phyloP scores from a whole-genome alignment of 1,140 invertebrate species.

The Formica selysi region DNA sequence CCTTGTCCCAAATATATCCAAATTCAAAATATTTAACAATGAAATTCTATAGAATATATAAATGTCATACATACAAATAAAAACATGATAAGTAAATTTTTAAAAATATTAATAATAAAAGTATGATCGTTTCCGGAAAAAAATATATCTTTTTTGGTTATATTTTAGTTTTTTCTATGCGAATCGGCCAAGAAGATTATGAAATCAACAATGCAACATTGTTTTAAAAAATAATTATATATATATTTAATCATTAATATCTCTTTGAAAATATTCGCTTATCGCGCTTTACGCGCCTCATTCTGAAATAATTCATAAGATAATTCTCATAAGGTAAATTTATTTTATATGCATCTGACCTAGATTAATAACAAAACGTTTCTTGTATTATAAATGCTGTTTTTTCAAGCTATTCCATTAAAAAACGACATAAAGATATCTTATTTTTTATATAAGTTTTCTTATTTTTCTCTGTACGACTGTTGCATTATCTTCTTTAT shows the following conservation, averaged over 20 bases:
- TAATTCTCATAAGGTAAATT: background rate
- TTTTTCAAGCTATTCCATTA: conserved; percentile 16
- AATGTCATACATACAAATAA: no score
- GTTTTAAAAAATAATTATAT: no score
- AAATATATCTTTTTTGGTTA: background rate
- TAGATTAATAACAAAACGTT: conserved; percentile 13
- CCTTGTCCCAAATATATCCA: background rate
- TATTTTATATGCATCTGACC: background rate
- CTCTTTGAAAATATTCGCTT: background rate
- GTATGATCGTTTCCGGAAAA: background rate
- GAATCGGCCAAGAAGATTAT: no score
- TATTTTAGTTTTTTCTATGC: no score
- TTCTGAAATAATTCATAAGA: background rate
- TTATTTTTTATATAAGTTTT: background rate
- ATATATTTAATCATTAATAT: no score
- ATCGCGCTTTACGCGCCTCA: no score
- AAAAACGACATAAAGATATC: background rate
- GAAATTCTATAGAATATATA: no score
- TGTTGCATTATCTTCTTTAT: background rate
- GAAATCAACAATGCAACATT: no score
- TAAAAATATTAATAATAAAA: background rate
- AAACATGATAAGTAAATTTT: no score
- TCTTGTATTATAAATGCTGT: background rate
- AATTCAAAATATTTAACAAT: background rate
- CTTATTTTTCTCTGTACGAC: background rate